Base-by-base conservation (phyloP, 2,113 vertebrate species). In the Onychorhynchus coronatus region DNA sequence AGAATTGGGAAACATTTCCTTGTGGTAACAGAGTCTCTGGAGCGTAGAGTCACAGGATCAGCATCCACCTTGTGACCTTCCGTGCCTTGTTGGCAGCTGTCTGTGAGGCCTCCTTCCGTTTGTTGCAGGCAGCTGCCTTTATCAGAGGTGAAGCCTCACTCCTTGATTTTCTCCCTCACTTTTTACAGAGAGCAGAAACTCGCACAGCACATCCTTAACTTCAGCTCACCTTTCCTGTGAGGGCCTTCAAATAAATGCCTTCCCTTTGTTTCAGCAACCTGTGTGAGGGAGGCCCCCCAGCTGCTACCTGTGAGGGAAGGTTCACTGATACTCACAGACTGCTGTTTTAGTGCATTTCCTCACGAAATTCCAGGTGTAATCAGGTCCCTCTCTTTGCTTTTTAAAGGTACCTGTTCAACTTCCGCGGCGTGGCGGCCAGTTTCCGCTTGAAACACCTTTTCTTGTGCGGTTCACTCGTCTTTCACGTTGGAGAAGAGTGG, bases 371-470 rank as follows among this genome's bases (percentile, higher is more conserved):
- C 27, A 6, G 12, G 10, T 41, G 39, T 81, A 12, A 89, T 7
- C 41, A 18, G 14, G 22, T 49, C n/a, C 16, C 31, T 95, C 41
- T 95, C 66, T 91, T 28, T 95, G 44, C 47, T 85, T 92, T 63
- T 88, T 91, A 23, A 85, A 99, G 99, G 97, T 99, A 99, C 89
- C 98, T 99, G 53, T 99, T 99, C 95, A 99, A 99, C 97, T 99
- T 99, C 95, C 98, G 99, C 2, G 99, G 99, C 8, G 99, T 99
- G 85, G 99, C 99, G 2, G 99, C 99, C 96, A 99, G 99, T 96
- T 99, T 99, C 97, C 99, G 99, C 12, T 92, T 99, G 97, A 99
- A 99, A 82, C 99, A 99, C 88, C 99, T 99, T 58, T 99, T 99
- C 96, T 97, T 99, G 41, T 99, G 99, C 9, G 98, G 99, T 22